Evolutionary conservation across 2,888 invertebrate species (phyloP), one percentile per base, ranked within the genome.

Genomic region (Zygothrica quintamaculata): DNA sequence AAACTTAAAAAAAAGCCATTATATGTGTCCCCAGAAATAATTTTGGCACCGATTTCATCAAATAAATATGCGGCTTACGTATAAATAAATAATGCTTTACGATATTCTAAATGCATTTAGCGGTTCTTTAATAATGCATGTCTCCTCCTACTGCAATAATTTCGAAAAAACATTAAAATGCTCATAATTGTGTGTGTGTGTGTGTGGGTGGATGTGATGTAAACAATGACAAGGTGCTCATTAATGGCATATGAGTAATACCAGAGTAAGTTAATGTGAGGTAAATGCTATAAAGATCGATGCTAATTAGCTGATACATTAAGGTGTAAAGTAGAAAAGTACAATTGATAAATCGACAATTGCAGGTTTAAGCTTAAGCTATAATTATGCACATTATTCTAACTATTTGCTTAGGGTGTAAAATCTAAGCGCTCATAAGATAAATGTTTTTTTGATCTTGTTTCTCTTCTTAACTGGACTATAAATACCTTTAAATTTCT

Each of bases 221-320:
- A 88, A 0, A 92, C 87, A 77, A 93, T 94, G 22, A 91, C 81
- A 0, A 93, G 37, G 71, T 94, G 84, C 71, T 92, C 74, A 86
- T 87, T 65, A 94, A 92, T 39, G 89, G 92, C 84, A 92, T 92
- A 13, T 75, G 70, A 1, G 92, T 92, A 0, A 92, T 89, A 34
- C 62, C 89, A 89, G 6, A 91, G 90, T 6, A 86, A 72, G 0
- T 92, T 90, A 50, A 90, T 89, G 6, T n/a, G n/a, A n/a, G n/a
- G n/a, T n/a, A n/a, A n/a, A n/a, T n/a, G n/a, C n/a, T n/a, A n/a
- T n/a, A n/a, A n/a, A n/a, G n/a, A n/a, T n/a, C n/a, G n/a, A n/a
- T n/a, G n/a, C n/a, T n/a, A n/a, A n/a, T n/a, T n/a, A n/a, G n/a
- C n/a, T n/a, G n/a, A n/a, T n/a, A n/a, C n/a, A n/a, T n/a, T n/a